These are phyloP conservation scores for Pangasianodon hypophthalmus DNA, from an alignment of 2,113 vertebrate species.

Conservation along the genomic window DNA sequence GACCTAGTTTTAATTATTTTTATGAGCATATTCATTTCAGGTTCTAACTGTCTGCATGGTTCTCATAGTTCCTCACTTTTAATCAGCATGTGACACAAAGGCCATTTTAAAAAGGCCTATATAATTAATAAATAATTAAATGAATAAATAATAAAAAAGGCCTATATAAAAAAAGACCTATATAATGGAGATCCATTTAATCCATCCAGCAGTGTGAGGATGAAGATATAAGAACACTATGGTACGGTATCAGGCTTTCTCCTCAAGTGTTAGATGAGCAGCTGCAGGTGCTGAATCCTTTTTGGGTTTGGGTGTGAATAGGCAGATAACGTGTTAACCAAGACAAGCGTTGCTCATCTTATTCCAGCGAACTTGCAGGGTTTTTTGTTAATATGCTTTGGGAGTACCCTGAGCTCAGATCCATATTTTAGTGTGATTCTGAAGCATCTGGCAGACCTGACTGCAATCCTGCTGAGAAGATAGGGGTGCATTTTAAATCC, in stretches of 20 bases:
- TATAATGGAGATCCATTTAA: neutral
- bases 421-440: constrained; percentile 63
- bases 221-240: constrained; percentile 19
- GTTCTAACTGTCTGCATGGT: constrained; percentile 20
- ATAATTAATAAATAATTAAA: too few relatives aligned
- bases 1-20: neutral
- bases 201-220: constrained; percentile 5
- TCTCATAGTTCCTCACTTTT: neutral
- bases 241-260: neutral
- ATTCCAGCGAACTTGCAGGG: constrained; percentile 53
- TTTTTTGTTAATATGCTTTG: constrained; percentile 56
- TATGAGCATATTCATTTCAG: neutral
- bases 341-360: constrained; percentile 69
- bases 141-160: neutral
- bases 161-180: neutral
- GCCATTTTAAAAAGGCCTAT: too few relatives aligned
- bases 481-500: constrained; percentile 39
- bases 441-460: constrained; percentile 53
- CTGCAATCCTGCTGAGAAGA: constrained; percentile 36
- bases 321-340: constrained; percentile 57
- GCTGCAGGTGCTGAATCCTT: constrained; percentile 21
- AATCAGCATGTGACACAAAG: too few relatives aligned
- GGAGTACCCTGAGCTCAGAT: constrained; percentile 60
- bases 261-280: constrained; percentile 18
- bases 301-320: constrained; percentile 37